A percentile compares a stretch with the other conserved stretches of the same genome.
Conservation (phyloP, 2,888 invertebrate species). For the Agelastica alni region DNA sequence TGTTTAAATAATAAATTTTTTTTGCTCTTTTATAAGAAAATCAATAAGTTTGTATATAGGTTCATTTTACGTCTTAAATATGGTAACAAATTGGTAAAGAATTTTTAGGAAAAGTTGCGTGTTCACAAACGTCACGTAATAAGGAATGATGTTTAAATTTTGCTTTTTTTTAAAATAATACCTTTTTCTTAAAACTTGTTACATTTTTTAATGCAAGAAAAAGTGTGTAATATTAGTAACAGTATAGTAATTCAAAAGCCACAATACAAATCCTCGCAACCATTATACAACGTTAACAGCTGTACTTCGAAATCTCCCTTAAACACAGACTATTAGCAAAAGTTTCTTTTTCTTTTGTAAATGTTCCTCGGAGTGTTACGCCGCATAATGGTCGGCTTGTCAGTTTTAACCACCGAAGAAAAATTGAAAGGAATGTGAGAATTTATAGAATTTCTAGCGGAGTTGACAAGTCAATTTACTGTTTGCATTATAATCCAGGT, state of each 20-base stretch:
- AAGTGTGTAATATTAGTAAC: too few species aligned
- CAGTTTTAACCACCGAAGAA: slow-evolving; percentile 29
- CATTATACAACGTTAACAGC: slow-evolving; percentile 22
- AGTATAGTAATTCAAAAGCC: not conserved
- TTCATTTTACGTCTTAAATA: too few species aligned
- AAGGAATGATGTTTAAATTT: too few species aligned
- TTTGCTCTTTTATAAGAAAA: too few species aligned
- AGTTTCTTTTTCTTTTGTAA: slow-evolving; percentile 39
- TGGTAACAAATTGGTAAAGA: too few species aligned
- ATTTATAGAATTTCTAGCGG: slow-evolving; percentile 25
- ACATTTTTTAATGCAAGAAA: too few species aligned
- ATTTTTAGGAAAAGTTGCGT: too few species aligned
- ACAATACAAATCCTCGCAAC: not conserved
- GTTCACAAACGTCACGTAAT: too few species aligned
- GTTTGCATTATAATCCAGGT: slow-evolving; percentile 27
- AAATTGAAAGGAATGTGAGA: slow-evolving; percentile 23
- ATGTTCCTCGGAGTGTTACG: slow-evolving; percentile 29
- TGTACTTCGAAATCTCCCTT: slow-evolving; percentile 40
- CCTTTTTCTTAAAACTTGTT: too few species aligned
- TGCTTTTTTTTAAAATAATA: too few species aligned
- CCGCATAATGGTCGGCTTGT: slow-evolving; percentile 29
- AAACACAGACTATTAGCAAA: slow-evolving; percentile 43
- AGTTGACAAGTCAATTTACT: slow-evolving; percentile 29
- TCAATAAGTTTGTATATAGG: too few species aligned
- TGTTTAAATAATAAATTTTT: too few species aligned